Conservation (phyloP, 1,140 invertebrate genomes). For the Glomeris maerens region DNA sequence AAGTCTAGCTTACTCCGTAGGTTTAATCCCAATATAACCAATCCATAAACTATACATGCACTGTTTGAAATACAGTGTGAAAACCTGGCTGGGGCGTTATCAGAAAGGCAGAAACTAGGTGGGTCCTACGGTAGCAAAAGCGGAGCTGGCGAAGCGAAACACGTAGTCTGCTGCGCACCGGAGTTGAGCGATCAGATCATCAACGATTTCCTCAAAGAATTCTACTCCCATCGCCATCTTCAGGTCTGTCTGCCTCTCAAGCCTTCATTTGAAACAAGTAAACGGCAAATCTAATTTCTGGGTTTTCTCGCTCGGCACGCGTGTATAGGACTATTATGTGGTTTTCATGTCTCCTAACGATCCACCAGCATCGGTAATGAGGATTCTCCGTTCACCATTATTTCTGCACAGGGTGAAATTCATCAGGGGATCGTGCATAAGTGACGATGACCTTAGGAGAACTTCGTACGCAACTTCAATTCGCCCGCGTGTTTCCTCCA, state of each 20-base stretch:
- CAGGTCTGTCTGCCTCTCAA: conserved; percentile 38
- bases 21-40: too few relatives aligned
- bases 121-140: conserved; percentile 88
- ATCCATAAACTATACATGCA: neutral
- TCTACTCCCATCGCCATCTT: conserved; percentile 90
- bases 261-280: neutral
- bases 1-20: too few relatives aligned
- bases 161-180: conserved; percentile 93
- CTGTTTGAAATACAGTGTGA: conserved; percentile 55
- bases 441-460: neutral
- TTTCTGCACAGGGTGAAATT: neutral
- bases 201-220: conserved; percentile 97
- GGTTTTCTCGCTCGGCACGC: neutral
- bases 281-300: neutral
- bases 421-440: neutral
- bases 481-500: too few relatives aligned
- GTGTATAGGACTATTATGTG: neutral
- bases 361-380: neutral
- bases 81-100: conserved; percentile 88
- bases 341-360: neutral
- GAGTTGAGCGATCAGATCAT: conserved; percentile 90
- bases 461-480: too few relatives aligned
- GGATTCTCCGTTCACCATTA: neutral
- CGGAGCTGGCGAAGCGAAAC: conserved; percentile 87
- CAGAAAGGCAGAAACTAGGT: conserved; percentile 61